Percentiles rank a stretch among this genome's conserved stretches.
Conservation (phyloP, 2,888 invertebrate species). For the Trichacis sp. region DNA sequence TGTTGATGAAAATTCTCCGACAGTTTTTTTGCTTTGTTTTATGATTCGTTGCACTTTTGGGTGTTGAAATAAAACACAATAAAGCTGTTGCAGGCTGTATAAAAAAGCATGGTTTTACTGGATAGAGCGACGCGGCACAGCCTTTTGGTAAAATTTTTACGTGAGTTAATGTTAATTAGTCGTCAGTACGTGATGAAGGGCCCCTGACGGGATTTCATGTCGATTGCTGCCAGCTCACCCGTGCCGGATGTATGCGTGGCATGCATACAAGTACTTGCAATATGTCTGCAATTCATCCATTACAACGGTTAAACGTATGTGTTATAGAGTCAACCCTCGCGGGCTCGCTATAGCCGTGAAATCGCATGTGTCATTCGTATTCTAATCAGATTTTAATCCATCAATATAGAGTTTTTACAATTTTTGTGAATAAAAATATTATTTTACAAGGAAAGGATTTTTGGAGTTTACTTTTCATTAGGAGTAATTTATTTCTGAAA, state of each 20-base stretch:
- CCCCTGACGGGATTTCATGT: constrained; percentile 59
- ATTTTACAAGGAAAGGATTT: too few relatives aligned
- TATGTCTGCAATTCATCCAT: constrained; percentile 45
- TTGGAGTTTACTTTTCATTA: too few relatives aligned
- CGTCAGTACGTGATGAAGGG: constrained; percentile 63
- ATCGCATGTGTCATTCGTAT: constrained; percentile 39
- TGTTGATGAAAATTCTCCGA: too few relatives aligned
- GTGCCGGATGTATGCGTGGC: constrained; percentile 45
- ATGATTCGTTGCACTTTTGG: too few relatives aligned
- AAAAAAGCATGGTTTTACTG: too few relatives aligned
- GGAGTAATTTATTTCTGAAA: too few relatives aligned
- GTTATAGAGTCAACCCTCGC: constrained; percentile 34
- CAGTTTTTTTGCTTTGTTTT: too few relatives aligned
- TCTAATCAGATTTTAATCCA: too few relatives aligned
- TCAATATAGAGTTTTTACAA: too few relatives aligned
- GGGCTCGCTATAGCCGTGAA: constrained; percentile 15
- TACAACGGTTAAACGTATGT: constrained; percentile 40
- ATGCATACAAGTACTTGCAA: constrained; percentile 43
- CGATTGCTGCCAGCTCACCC: constrained; percentile 55
- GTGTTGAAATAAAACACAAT: too few relatives aligned
- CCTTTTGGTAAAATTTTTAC: constrained; percentile 62
- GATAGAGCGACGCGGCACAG: constrained; percentile 8
- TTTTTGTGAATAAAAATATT: too few relatives aligned
- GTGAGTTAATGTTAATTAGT: constrained; percentile 66
- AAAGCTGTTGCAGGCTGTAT: too few relatives aligned